Conservation (phyloP, 2,113 vertebrate genomes). For the Chloebia gouldiae region DNA sequence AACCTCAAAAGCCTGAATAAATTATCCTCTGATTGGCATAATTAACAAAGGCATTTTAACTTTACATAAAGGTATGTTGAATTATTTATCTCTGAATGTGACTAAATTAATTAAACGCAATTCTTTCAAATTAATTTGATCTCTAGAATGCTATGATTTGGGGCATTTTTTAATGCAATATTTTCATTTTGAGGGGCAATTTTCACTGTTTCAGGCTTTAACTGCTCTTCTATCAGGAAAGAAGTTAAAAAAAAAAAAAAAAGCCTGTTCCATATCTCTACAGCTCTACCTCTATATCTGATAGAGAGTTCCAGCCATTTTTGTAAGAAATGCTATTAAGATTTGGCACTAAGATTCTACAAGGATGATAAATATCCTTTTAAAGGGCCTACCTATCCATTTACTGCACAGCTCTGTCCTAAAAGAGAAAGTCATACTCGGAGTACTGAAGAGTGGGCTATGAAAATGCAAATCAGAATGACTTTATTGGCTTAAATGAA, state of each 20-base stretch:
- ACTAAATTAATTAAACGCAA: neutral
- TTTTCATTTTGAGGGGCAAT: neutral
- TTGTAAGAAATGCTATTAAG: conserved; percentile 74
- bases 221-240: conserved; percentile 23
- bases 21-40: neutral
- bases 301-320: conserved; percentile 64
- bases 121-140: neutral
- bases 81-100: neutral
- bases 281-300: conserved; percentile 61
- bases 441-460: conserved; percentile 47
- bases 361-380: conserved; percentile 71
- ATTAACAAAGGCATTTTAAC: neutral
- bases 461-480: conserved; percentile 72
- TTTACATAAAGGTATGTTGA: neutral
- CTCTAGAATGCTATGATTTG: neutral
- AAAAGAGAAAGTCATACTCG: conserved; percentile 67
- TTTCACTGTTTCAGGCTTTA: conserved; percentile 7
- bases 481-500: conserved; percentile 63
- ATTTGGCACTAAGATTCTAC: conserved; percentile 70
- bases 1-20: neutral
- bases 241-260: neutral
- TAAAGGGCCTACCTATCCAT: conserved; percentile 52
- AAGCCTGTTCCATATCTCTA: neutral
- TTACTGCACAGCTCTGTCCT: conserved; percentile 50
- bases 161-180: neutral